A percentile compares a stretch with the other conserved stretches of the same genome.
These are phyloP conservation scores for Choloepus hoffmanni DNA, from an alignment of 2,113 vertebrate genomes.

Conservation along the genomic window DNA sequence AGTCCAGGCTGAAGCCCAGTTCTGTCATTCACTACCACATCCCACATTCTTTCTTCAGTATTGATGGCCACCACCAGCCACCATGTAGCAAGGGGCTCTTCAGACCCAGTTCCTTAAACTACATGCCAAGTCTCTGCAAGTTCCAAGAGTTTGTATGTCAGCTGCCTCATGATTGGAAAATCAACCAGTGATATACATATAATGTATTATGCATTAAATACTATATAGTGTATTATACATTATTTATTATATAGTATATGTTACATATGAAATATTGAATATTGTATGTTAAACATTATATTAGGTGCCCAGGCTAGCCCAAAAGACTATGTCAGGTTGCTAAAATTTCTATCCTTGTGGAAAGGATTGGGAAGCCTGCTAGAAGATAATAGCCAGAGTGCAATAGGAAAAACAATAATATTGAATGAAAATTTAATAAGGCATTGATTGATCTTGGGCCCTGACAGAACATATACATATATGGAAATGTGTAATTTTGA, in stretches of 20 bases:
- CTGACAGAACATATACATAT: too few relatives aligned
- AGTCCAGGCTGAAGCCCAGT: background rate
- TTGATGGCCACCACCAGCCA: background rate
- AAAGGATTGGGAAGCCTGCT: background rate
- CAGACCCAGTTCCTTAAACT: background rate
- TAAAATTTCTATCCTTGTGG: background rate
- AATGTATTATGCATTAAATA: background rate
- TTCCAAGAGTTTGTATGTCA: background rate
- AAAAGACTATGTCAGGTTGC: background rate
- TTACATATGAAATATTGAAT: background rate
- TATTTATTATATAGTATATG: background rate
- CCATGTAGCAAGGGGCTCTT: background rate
- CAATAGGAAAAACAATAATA: background rate
- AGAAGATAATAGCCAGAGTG: background rate
- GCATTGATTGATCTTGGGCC: background rate
- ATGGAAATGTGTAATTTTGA: too few relatives aligned
- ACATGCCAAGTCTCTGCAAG: background rate
- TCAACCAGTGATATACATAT: background rate
- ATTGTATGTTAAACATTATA: background rate
- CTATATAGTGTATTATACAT: background rate
- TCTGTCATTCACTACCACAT: background rate
- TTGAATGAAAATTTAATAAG: constrained; percentile 10
- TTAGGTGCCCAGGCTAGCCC: background rate
- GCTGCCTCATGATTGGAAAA: background rate
- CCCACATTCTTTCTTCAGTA: background rate